phyloP scores from a whole-genome alignment of 1,140 invertebrate genomes.

The Caerostris extrusa region DNA sequence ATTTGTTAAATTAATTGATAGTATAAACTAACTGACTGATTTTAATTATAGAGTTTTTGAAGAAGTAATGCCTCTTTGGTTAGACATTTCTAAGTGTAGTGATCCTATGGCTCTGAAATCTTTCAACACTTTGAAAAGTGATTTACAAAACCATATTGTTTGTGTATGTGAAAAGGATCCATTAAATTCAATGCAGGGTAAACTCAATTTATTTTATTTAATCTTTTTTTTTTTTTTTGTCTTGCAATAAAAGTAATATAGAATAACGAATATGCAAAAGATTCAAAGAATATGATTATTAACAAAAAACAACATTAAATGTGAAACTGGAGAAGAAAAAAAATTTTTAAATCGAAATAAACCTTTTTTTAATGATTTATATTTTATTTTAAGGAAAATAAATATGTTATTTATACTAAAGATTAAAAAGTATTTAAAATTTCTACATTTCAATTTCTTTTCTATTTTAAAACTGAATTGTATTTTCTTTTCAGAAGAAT shows the following conservation, averaged over 20 bases:
- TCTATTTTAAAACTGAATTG: too few relatives aligned
- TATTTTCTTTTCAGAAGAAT: constrained; percentile 17
- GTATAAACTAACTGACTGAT: neutral
- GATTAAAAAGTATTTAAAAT: neutral
- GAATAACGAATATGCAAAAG: too few relatives aligned
- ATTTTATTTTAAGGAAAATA: too few relatives aligned
- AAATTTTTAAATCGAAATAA: too few relatives aligned
- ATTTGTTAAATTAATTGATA: neutral
- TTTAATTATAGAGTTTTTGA: constrained; percentile 38
- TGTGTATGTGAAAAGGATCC: constrained; percentile 52
- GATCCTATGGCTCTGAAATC: neutral
- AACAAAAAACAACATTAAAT: too few relatives aligned
- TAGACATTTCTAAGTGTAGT: constrained; percentile 4
- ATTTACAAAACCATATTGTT: constrained; percentile 35
- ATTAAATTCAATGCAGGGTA: constrained; percentile 39
- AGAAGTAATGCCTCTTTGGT: constrained; percentile 51
- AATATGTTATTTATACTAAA: too few relatives aligned
- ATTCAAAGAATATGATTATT: too few relatives aligned
- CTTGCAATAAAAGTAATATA: too few relatives aligned
- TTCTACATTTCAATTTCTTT: neutral
- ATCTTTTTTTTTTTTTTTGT: neutral
- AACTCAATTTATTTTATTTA: neutral
- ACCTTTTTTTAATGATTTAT: too few relatives aligned
- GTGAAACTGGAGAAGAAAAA: too few relatives aligned
- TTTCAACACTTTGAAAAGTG: constrained; percentile 12